phyloP scores from a whole-genome alignment of 2,888 invertebrate genomes.

The Hybos culiciformis region DNA sequence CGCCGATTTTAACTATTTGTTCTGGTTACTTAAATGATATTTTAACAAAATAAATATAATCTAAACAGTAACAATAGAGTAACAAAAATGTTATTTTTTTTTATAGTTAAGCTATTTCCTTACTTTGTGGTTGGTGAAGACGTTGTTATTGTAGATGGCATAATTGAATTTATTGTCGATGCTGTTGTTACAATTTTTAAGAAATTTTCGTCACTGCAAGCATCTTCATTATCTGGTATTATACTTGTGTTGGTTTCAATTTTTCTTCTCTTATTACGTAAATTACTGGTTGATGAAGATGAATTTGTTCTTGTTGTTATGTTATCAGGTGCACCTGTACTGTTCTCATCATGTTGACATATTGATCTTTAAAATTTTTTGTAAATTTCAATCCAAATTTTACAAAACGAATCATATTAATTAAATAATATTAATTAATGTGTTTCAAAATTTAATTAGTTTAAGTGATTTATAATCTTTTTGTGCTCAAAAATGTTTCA shows the following conservation, averaged over 20 bases:
- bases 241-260: constrained; percentile 23
- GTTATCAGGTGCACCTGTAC: constrained; percentile 21
- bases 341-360: constrained; percentile 19
- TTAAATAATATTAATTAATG: too few relatives aligned
- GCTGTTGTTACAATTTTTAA: constrained; percentile 26
- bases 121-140: constrained; percentile 17
- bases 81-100: too few relatives aligned
- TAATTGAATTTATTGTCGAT: constrained; percentile 12
- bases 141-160: constrained; percentile 1
- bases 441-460: too few relatives aligned
- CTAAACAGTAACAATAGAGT: too few relatives aligned
- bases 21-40: too few relatives aligned
- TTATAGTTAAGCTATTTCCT: too few relatives aligned
- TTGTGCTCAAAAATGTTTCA: too few relatives aligned
- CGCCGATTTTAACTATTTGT: too few relatives aligned
- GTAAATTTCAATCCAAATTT: neutral
- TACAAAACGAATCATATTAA: too few relatives aligned
- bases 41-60: too few relatives aligned
- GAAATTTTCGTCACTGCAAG: constrained; percentile 36
- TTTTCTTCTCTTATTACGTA: constrained; percentile 26
- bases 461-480: too few relatives aligned
- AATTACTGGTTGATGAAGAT: constrained; percentile 14
- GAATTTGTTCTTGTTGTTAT: constrained; percentile 8
- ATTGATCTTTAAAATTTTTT: neutral
- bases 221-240: constrained; percentile 34